Base-by-base conservation (phyloP, 2,888 invertebrate genomes). In the Hoplodrina ambigua region DNA sequence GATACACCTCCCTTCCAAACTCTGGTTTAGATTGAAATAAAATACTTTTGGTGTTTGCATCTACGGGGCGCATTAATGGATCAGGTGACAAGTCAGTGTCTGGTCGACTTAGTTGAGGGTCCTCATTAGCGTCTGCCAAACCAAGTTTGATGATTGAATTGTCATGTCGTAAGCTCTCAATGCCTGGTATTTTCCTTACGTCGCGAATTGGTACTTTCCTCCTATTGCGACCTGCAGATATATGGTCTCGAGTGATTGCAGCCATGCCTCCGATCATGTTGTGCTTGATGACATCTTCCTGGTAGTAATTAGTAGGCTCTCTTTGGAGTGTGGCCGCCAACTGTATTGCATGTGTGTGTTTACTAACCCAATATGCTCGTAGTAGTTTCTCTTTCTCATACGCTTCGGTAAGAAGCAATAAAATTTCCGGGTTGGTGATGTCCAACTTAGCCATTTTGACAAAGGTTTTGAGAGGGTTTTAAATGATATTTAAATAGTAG, bases 21-120 rank as follows among this genome's bases (percentile, higher is more conserved):
- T 86, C 85, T 0, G 90, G 90, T 67, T 85, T 87, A 0, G 87
- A 67, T 82, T 90, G 87, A 59, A 88, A 88, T 13, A 92, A 81
- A 13, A 90, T 77, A 69, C 83, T 64, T 2, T 64, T 84, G 0
- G 88, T 3, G 55, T 88, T 68, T 5, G 88, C 81, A 46, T 90
- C 88, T 19, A 92, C 74, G 3, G 92, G 91, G 8, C 91, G 84
- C 92, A 93, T 93, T 17, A 88, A 33, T 0, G 91, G 92, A 46
- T 92, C 91, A 8, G 56, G 64, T 5, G 84, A 77, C 1, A 87
- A 50, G 55, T 90, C 90, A 5, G 82, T 81, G 7, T 88, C 85
- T 4, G 89, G 85, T 63, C 89, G 86, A 4, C 10, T 64, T 1
- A 92, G 81, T 69, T 85, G 86, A 0, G 89, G 88, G 70, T 92